Evolutionary conservation across 2,113 vertebrate species (phyloP).

Genomic region (Dendropsophus ebraccatus): DNA sequence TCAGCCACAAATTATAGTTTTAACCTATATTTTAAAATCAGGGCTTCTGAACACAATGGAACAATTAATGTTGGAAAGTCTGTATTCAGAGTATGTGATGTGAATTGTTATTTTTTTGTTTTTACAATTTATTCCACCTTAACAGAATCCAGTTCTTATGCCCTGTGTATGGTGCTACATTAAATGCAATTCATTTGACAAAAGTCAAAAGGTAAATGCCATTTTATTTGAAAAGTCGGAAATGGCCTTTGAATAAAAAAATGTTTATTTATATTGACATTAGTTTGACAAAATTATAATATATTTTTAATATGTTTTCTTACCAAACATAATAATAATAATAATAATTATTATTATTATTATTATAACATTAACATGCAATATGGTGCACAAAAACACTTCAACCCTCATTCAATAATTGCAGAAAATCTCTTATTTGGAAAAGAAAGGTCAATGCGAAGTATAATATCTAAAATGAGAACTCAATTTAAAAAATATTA

Average conservation of each 20-base stretch:
- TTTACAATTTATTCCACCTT: background rate
- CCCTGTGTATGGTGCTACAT: background rate
- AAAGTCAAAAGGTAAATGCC: background rate
- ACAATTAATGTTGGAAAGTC: background rate
- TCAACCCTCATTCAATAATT: too few species aligned
- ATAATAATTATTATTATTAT: too few species aligned
- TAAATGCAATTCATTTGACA: background rate
- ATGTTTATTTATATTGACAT: slow-evolving; percentile 30
- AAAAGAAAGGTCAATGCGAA: too few species aligned
- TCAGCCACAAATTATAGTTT: slow-evolving; percentile 27
- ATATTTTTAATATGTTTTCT: too few species aligned
- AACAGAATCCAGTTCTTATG: background rate
- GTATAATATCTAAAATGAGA: too few species aligned
- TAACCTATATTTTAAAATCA: slow-evolving; percentile 4
- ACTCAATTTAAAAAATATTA: too few species aligned
- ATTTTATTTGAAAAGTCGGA: slow-evolving; percentile 6
- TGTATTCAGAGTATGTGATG: background rate
- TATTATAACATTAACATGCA: too few species aligned
- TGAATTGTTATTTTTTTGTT: background rate
- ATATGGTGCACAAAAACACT: too few species aligned
- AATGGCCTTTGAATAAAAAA: slow-evolving; percentile 1
- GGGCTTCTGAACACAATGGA: background rate
- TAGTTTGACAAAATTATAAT: background rate
- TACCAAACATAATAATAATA: too few species aligned
- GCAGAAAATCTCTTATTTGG: too few species aligned